A percentile compares a stretch with the other conserved stretches of the same genome.
These are phyloP conservation scores for Styela plicata DNA, from an alignment of 23 tunicate species.

Conservation along the genomic window DNA sequence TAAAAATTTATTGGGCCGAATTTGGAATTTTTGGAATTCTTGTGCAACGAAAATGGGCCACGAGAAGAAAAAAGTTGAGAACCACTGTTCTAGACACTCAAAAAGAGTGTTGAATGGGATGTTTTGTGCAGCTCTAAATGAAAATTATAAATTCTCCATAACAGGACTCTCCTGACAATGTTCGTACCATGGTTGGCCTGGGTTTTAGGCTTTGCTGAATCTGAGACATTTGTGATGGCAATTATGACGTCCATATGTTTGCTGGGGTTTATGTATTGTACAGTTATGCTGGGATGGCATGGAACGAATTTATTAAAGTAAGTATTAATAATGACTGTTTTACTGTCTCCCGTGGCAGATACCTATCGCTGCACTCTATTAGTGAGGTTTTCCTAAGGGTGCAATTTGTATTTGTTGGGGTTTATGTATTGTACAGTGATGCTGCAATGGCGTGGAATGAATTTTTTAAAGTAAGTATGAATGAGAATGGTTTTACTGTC, in stretches of 20 bases:
- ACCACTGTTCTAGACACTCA: too few relatives aligned
- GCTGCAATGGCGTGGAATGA: constrained; percentile 44
- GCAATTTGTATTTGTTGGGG: constrained; percentile 48
- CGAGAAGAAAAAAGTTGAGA: too few relatives aligned
- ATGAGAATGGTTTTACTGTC: too few relatives aligned
- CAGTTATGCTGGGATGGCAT: constrained; percentile 57
- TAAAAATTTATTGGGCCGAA: too few relatives aligned
- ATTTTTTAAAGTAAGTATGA: constrained; percentile 49
- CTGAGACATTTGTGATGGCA: constrained; percentile 56
- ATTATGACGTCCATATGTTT: constrained; percentile 64
- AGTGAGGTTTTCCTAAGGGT: constrained; percentile 36
- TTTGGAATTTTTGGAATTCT: too few relatives aligned
- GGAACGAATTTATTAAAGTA: constrained; percentile 51
- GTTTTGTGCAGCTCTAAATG: too few relatives aligned
- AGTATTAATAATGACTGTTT: constrained; percentile 57
- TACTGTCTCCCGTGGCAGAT: constrained; percentile 53
- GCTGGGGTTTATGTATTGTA: constrained; percentile 53
- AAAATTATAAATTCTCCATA: too few relatives aligned
- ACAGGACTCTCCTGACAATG: constrained; percentile 59
- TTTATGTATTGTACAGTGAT: constrained; percentile 59
- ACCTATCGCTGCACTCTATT: constrained; percentile 48
- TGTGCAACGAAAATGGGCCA: too few relatives aligned
- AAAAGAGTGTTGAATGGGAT: too few relatives aligned
- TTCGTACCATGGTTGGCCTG: constrained; percentile 71
- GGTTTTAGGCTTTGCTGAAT: constrained; percentile 66